Conservation (phyloP, 2,113 vertebrate species). For the Naja naja region DNA sequence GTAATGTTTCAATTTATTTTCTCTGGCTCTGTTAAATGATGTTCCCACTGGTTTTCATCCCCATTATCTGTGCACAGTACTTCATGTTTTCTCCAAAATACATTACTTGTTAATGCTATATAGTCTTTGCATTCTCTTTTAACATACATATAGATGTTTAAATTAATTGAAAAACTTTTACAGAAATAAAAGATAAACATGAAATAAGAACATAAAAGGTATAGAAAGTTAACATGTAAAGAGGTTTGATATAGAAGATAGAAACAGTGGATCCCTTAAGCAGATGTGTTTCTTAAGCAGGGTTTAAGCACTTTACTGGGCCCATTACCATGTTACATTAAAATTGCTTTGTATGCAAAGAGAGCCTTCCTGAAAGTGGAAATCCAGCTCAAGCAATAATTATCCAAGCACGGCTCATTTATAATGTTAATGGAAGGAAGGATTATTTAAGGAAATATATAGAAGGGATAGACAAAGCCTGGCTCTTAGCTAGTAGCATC, state of each 20-base stretch:
- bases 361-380: not conserved
- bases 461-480: not conserved
- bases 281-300: not conserved
- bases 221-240: not conserved
- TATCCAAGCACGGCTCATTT: not conserved
- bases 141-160: not conserved
- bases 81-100: not conserved
- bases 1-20: not conserved
- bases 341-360: not conserved
- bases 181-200: not conserved
- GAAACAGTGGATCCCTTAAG: not conserved
- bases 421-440: not conserved
- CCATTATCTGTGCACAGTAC: not conserved
- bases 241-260: not conserved
- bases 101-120: not conserved
- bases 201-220: not conserved
- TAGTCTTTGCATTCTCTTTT: not conserved
- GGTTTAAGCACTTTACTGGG: not conserved
- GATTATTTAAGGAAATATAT: not conserved
- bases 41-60: not conserved
- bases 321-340: not conserved
- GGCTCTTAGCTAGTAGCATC: not conserved
- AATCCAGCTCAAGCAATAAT: not conserved
- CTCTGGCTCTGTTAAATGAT: not conserved
- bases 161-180: not conserved